A percentile compares a stretch with the other conserved stretches of the same genome.
Conservation (phyloP, 2,888 invertebrate genomes). For the Stegana nigrithorax region DNA sequence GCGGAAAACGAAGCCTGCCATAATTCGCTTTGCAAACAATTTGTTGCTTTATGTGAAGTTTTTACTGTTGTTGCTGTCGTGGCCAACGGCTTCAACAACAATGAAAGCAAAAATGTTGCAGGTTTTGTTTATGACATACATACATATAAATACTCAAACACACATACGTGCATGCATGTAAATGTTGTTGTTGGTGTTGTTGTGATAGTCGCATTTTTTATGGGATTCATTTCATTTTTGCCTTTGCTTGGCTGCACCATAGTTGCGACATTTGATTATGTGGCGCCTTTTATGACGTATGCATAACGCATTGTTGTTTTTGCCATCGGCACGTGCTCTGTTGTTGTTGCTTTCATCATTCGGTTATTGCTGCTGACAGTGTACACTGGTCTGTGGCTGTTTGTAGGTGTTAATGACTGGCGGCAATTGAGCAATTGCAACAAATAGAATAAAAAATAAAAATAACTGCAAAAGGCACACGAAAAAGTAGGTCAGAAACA, state of each 20-base stretch:
- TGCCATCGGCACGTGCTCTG: neutral
- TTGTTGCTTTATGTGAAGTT: neutral
- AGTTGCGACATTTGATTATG: constrained; percentile 1
- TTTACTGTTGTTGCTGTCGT: neutral
- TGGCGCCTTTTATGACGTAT: constrained; percentile 11
- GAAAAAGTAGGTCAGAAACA: too few relatives aligned
- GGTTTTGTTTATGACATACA: neutral
- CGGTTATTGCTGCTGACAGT: neutral
- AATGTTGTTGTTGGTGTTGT: neutral
- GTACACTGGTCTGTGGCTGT: neutral
- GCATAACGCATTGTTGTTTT: neutral
- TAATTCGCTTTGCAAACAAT: too few relatives aligned
- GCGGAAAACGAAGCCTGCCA: too few relatives aligned
- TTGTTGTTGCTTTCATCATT: neutral
- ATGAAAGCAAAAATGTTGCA: neutral
- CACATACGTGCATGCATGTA: neutral
- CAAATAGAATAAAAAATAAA: neutral
- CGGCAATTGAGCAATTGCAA: constrained; percentile 4
- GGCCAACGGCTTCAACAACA: neutral
- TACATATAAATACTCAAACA: neutral
- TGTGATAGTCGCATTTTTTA: neutral
- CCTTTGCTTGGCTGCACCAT: neutral
- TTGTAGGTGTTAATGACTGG: constrained; percentile 17
- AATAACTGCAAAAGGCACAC: neutral
- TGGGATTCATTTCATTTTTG: neutral